A percentile compares a stretch with the other conserved stretches of the same genome.
Conservation (phyloP, 2,113 vertebrate species). For the Nothocercus nigrocapillus region DNA sequence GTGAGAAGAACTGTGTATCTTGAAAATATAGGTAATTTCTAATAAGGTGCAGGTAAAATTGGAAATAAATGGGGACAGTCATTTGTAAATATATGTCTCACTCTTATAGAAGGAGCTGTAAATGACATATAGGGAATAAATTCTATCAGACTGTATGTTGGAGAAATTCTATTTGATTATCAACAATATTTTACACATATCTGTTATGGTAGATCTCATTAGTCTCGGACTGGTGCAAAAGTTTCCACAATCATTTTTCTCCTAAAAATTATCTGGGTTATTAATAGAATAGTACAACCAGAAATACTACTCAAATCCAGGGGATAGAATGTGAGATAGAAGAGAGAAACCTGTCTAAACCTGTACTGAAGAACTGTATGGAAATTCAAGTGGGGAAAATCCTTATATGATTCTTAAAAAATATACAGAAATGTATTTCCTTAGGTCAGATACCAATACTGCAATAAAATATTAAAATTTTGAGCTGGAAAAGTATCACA, state of each 20-base stretch:
- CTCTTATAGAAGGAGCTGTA: background rate
- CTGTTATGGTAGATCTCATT: background rate
- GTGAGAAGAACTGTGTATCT: background rate
- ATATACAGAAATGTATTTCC: constrained; percentile 6
- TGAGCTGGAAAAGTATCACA: constrained; percentile 2
- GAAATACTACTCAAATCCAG: background rate
- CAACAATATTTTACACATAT: background rate
- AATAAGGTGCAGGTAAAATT: background rate
- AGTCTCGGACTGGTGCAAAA: background rate
- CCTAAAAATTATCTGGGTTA: background rate
- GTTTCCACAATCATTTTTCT: background rate
- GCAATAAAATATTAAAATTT: constrained; percentile 26
- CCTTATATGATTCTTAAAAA: constrained; percentile 8
- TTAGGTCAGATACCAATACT: constrained; percentile 1
- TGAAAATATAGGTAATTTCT: background rate
- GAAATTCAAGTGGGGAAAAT: constrained; percentile 9
- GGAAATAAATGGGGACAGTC: background rate
- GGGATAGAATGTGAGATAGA: background rate
- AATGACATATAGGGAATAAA: background rate
- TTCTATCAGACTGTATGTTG: background rate
- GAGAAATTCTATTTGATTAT: background rate
- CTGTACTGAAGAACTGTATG: background rate
- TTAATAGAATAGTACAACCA: background rate
- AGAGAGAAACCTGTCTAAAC: background rate
- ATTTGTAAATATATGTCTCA: background rate